Evolutionary conservation across 2,888 invertebrate species (phyloP).

Genomic region (Trichacis sp.): DNA sequence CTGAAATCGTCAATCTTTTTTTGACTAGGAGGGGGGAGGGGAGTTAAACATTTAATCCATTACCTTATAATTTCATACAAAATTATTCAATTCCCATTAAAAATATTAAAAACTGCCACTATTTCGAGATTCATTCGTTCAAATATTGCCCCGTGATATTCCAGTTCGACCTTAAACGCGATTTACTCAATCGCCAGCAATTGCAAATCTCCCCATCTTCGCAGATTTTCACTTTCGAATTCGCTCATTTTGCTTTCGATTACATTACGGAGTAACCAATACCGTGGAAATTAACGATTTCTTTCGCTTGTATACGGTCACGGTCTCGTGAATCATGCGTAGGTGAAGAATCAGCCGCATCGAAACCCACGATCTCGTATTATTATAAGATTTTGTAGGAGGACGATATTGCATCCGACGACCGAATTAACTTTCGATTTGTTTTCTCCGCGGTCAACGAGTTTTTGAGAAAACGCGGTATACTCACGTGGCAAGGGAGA

Average conservation of each 20-base stretch:
- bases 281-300: not conserved
- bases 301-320: not conserved
- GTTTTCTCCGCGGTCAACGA: not conserved
- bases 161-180: not conserved
- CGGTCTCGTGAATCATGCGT: conserved; percentile 4
- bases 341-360: not conserved
- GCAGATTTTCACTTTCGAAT: not conserved
- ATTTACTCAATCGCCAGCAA: not conserved
- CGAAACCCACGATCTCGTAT: not conserved
- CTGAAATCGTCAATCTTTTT: too few relatives aligned
- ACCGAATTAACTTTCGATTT: not conserved
- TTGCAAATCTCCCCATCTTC: not conserved
- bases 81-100: too few relatives aligned
- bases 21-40: too few relatives aligned
- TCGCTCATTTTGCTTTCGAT: not conserved
- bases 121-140: too few relatives aligned
- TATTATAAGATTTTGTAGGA: not conserved
- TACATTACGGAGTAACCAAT: not conserved
- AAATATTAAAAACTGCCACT: too few relatives aligned
- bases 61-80: too few relatives aligned
- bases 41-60: too few relatives aligned
- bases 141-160: too few relatives aligned
- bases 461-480: not conserved
- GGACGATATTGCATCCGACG: not conserved
- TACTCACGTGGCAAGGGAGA: conserved; percentile 60